Evolutionary conservation across 2,113 vertebrate species (phyloP).

Genomic region (Circaetus cinerascens): DNA sequence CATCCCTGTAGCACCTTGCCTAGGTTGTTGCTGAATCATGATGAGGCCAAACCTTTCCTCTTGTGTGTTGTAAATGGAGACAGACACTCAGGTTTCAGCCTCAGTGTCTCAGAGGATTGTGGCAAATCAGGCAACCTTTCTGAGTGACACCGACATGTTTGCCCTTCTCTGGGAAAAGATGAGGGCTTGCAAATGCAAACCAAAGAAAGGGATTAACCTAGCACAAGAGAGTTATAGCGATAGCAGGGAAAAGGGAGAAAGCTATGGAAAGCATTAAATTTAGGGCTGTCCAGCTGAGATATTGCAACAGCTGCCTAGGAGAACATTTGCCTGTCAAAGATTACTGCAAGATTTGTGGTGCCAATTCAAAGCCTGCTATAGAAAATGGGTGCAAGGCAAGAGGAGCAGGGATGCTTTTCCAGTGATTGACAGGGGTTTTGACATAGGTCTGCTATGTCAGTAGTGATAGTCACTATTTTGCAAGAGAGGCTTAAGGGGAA

Average conservation of each 20-base stretch:
- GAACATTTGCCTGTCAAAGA: not conserved
- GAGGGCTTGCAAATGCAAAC: not conserved
- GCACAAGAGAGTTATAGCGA: not conserved
- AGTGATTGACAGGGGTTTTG: not conserved
- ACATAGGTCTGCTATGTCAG: not conserved
- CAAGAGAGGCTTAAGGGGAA: not conserved
- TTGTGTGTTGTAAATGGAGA: not conserved
- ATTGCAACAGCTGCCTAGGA: not conserved
- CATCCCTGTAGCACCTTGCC: not conserved
- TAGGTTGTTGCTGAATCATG: not conserved
- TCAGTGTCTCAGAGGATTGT: not conserved
- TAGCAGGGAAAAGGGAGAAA: not conserved
- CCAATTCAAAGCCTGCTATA: not conserved
- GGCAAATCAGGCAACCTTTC: not conserved
- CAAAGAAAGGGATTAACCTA: not conserved
- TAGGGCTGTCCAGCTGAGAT: not conserved
- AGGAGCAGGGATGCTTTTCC: not conserved
- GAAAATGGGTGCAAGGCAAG: not conserved
- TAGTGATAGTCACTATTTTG: not conserved
- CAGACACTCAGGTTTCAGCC: not conserved
- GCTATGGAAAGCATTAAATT: not conserved
- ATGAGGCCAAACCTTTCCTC: not conserved
- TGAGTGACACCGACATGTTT: not conserved
- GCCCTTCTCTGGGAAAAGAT: not conserved
- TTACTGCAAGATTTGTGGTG: not conserved